Conservation (phyloP, 2,113 vertebrate species). For the Mystacornis crossleyi region DNA sequence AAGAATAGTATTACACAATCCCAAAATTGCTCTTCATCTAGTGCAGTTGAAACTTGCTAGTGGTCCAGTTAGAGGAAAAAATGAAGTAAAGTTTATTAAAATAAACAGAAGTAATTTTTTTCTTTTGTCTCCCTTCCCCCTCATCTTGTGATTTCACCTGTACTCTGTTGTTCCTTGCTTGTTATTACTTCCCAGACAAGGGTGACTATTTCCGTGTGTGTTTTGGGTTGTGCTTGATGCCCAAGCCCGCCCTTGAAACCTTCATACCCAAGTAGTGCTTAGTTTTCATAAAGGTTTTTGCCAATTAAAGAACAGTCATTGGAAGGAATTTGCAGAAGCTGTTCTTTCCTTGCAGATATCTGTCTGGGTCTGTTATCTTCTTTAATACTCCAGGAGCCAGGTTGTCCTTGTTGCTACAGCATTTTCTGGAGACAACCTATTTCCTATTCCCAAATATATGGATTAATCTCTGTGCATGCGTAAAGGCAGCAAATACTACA, state of each 20-base stretch:
- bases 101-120: background rate
- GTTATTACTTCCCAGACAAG: background rate
- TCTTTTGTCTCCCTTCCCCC: background rate
- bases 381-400: background rate
- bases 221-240: background rate
- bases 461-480: background rate
- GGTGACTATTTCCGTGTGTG: background rate
- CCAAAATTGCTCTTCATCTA: background rate
- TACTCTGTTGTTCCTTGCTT: background rate
- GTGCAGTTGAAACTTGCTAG: background rate
- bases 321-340: background rate
- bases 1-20: background rate
- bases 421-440: background rate
- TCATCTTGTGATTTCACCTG: background rate
- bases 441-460: background rate
- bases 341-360: background rate
- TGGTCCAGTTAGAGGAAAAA: background rate
- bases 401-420: background rate
- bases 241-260: background rate
- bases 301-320: background rate
- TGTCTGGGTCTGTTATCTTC: background rate
- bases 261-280: background rate
- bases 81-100: background rate
- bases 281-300: background rate
- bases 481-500: background rate